Evolutionary conservation across 2,888 invertebrate species (phyloP).

Genomic region (Hesperia comma): DNA sequence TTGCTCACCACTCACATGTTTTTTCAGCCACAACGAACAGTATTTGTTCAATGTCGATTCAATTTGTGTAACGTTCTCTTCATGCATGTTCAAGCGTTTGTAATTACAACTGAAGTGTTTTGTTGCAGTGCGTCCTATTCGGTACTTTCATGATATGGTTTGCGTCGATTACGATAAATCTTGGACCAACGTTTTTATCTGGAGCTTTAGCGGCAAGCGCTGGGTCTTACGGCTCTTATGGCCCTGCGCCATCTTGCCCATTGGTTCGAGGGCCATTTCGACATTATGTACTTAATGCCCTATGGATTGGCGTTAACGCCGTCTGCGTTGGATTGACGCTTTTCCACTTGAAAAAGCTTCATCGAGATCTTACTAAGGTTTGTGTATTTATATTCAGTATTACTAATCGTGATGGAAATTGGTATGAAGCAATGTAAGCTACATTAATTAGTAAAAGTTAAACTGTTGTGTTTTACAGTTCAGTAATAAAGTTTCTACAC

Average conservation of each 20-base stretch:
- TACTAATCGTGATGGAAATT: conserved; percentile 45
- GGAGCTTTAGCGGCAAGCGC: conserved; percentile 93
- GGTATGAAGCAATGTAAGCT: conserved; percentile 58
- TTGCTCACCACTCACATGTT: conserved; percentile 27
- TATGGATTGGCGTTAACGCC: conserved; percentile 95
- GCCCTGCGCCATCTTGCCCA: conserved; percentile 90
- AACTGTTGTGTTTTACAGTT: conserved; percentile 12
- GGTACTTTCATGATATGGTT: conserved; percentile 98
- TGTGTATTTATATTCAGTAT: conserved; percentile 47
- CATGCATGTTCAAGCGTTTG: conserved; percentile 14
- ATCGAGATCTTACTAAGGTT: conserved; percentile 90
- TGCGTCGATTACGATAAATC: conserved; percentile 94
- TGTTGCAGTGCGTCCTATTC: conserved; percentile 92
- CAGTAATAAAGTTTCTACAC: conserved; percentile 39
- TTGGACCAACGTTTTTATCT: conserved; percentile 93
- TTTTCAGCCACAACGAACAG: conserved; percentile 32
- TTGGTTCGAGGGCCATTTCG: conserved; percentile 93
- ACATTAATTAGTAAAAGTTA: conserved; percentile 29
- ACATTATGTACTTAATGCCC: conserved; percentile 94
- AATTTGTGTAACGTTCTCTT: conserved; percentile 26
- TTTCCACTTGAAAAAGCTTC: conserved; percentile 92
- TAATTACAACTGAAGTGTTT: conserved; percentile 42
- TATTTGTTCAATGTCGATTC: conserved; percentile 33
- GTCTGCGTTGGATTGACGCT: conserved; percentile 93
- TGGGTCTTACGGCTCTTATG: conserved; percentile 87